Evolutionary conservation across 1,140 invertebrate species (phyloP).

Genomic region (Lutraria rhynchaena): DNA sequence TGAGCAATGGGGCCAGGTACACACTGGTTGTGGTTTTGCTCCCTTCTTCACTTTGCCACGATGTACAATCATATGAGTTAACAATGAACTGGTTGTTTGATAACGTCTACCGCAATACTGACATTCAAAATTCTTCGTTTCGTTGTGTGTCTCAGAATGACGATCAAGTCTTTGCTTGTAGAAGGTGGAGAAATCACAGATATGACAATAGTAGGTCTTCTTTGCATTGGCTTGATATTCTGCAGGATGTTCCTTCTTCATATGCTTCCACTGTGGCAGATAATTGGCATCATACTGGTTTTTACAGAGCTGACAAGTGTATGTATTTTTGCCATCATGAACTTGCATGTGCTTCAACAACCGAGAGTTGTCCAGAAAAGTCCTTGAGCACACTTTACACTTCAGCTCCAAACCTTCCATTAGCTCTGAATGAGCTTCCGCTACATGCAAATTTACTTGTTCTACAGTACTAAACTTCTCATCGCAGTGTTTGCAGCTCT

Average conservation of each 20-base stretch:
- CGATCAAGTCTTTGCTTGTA: conserved; percentile 44
- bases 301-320: conserved; percentile 32
- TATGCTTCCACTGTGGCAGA: conserved; percentile 30
- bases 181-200: conserved; percentile 8
- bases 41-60: conserved; percentile 36
- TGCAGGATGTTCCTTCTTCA: conserved; percentile 38
- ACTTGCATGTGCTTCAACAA: conserved; percentile 36
- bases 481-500: conserved; percentile 47
- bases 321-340: conserved; percentile 30
- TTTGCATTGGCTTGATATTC: neutral
- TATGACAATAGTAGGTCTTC: conserved; percentile 22
- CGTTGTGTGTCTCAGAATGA: conserved; percentile 42
- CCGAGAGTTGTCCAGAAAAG: neutral
- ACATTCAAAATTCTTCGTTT: conserved; percentile 47
- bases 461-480: conserved; percentile 20
- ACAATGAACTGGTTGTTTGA: conserved; percentile 50
- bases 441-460: conserved; percentile 21
- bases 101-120: conserved; percentile 34
- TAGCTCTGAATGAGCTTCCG: neutral
- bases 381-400: conserved; percentile 19
- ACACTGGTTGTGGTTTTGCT: conserved; percentile 37
- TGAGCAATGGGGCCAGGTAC: conserved; percentile 39
- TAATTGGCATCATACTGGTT: conserved; percentile 5
- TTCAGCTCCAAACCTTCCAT: neutral
- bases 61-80: conserved; percentile 51